Percentiles rank a stretch among this genome's conserved stretches.
These are phyloP conservation scores for Halictus quadricinctus DNA, from an alignment of 2,888 invertebrate species.

Conservation along the genomic window DNA sequence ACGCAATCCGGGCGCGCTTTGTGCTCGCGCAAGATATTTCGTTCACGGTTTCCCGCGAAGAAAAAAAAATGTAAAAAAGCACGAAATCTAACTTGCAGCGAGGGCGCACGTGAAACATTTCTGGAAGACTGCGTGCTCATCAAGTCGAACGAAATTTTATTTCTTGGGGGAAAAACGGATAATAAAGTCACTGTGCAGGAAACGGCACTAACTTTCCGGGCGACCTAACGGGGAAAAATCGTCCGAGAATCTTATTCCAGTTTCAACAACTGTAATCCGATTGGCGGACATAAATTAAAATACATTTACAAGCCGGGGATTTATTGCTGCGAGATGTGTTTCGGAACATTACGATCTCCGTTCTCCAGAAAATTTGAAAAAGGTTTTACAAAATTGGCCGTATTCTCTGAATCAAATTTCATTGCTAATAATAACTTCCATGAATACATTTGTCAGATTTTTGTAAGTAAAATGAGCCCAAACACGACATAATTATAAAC, in stretches of 20 bases:
- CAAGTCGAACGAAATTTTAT: neutral
- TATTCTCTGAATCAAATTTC: too few relatives aligned
- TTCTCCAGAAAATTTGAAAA: too few relatives aligned
- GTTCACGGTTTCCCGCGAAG: too few relatives aligned
- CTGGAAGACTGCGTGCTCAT: neutral
- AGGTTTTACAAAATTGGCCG: too few relatives aligned
- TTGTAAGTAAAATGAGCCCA: too few relatives aligned
- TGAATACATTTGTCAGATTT: too few relatives aligned
- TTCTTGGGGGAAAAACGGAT: neutral
- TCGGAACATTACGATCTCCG: neutral
- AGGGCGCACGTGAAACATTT: constrained; percentile 2
- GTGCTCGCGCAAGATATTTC: too few relatives aligned
- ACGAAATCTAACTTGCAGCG: neutral
- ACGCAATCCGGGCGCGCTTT: too few relatives aligned
- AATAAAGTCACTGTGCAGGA: neutral
- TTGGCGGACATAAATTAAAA: neutral
- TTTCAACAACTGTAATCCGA: neutral
- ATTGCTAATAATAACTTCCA: too few relatives aligned
- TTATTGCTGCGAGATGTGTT: neutral
- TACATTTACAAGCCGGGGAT: neutral
- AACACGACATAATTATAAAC: too few relatives aligned
- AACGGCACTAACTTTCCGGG: neutral
- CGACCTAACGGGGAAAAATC: neutral
- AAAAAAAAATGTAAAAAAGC: neutral
- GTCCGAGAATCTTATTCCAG: neutral